Conservation (phyloP, 2,888 invertebrate genomes). For the Orthosia cruda region DNA sequence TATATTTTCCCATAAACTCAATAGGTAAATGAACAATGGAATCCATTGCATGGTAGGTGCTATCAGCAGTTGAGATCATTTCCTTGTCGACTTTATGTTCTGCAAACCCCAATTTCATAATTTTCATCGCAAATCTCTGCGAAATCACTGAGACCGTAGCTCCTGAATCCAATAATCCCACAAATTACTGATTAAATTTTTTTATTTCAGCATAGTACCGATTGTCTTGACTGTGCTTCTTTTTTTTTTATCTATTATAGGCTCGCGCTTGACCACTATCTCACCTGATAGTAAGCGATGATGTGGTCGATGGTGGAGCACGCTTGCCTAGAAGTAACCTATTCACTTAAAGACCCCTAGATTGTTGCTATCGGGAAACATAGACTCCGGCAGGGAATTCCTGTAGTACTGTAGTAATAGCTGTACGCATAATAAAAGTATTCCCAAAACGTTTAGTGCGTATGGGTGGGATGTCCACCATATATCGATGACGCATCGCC, state of each 20-base stretch:
- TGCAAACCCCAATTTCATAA: background rate
- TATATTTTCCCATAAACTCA: slow-evolving; percentile 19
- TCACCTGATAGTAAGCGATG: too few relatives aligned
- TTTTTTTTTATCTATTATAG: background rate
- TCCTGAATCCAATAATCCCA: slow-evolving; percentile 26
- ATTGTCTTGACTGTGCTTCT: background rate
- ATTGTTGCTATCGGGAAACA: too few relatives aligned
- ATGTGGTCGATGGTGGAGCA: too few relatives aligned
- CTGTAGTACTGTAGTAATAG: background rate
- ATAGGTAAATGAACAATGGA: slow-evolving; percentile 21
- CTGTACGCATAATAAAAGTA: too few relatives aligned
- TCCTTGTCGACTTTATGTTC: slow-evolving; percentile 13
- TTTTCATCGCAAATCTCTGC: background rate
- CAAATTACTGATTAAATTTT: slow-evolving; percentile 13
- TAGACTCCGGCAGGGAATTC: too few relatives aligned
- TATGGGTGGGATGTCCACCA: too few relatives aligned
- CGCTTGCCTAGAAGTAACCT: too few relatives aligned
- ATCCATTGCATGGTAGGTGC: slow-evolving; percentile 19
- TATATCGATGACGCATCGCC: too few relatives aligned
- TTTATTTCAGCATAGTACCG: slow-evolving; percentile 12
- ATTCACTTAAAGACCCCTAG: too few relatives aligned
- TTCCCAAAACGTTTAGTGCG: too few relatives aligned
- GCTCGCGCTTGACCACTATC: too few relatives aligned
- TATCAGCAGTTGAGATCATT: slow-evolving; percentile 24
- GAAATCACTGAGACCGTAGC: slow-evolving; percentile 11